phyloP scores from a whole-genome alignment of 2,113 vertebrate species.

The Myotis yumanensis region DNA sequence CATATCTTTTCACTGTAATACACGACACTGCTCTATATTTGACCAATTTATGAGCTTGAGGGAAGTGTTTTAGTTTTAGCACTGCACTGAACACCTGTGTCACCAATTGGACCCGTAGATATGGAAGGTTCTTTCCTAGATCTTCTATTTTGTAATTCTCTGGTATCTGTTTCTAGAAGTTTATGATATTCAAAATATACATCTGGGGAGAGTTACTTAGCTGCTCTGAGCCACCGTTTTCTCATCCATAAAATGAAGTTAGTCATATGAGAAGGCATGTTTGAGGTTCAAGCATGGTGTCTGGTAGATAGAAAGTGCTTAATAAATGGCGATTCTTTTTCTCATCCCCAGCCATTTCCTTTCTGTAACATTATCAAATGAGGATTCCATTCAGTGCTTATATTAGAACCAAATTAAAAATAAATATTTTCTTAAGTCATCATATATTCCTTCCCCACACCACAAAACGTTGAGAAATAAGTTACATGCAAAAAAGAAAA shows the following conservation, averaged over 20 bases:
- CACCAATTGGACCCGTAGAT: background rate
- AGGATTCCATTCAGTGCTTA: background rate
- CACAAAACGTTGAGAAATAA: constrained; percentile 23
- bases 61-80: background rate
- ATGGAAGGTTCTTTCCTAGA: background rate
- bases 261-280: background rate
- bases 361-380: background rate
- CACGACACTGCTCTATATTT: background rate
- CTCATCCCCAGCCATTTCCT: background rate
- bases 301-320: background rate
- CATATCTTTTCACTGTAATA: background rate
- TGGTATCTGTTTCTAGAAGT: constrained; percentile 4
- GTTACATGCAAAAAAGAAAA: background rate
- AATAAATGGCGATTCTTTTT: background rate
- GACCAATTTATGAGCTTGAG: background rate
- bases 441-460: background rate
- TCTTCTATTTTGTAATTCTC: background rate
- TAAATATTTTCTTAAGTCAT: background rate
- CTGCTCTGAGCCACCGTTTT: background rate
- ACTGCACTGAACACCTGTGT: background rate
- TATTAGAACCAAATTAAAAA: background rate
- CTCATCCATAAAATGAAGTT: constrained; percentile 4
- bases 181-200: background rate
- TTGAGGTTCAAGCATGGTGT: background rate
- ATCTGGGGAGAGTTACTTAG: background rate